These are phyloP conservation scores for Scyliorhinus canicula DNA, from an alignment of 2,797 vertebrate species.

Conservation along the genomic window DNA sequence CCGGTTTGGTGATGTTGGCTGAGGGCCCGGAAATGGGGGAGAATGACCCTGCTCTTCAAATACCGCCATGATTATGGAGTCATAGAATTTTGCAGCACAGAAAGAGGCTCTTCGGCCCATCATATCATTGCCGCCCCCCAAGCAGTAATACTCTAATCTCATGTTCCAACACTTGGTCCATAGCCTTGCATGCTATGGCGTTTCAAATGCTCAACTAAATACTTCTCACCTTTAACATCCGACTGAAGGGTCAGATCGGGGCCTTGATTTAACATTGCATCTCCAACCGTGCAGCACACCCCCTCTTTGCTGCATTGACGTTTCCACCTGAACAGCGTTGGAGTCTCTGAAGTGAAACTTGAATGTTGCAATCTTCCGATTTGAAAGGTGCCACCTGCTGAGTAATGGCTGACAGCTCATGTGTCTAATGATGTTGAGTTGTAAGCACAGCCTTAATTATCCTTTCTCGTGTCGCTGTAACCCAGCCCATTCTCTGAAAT, in stretches of 20 bases:
- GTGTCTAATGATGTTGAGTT: neutral
- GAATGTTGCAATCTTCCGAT: neutral
- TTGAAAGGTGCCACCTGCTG: neutral
- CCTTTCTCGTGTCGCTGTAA: neutral
- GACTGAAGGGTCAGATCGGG: neutral
- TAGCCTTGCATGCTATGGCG: no score
- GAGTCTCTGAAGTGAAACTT: neutral
- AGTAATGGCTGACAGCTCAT: neutral
- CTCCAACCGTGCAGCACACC: neutral
- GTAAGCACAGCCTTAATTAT: neutral
- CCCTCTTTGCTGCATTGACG: neutral
- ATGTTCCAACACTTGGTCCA: no score
- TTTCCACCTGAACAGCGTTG: neutral
- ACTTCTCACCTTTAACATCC: neutral
- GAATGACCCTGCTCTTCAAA: neutral
- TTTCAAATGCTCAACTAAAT: no score
- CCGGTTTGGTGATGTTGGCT: neutral
- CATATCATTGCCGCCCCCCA: no score
- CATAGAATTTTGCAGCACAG: no score
- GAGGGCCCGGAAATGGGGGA: neutral
- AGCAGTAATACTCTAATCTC: no score
- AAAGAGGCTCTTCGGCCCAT: no score
- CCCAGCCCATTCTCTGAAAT: slow-evolving; percentile 19
- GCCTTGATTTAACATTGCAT: neutral
- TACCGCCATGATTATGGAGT: neutral